Evolutionary conservation across 2,113 vertebrate genomes (phyloP).

Genomic region (Oreocharis arfaki): DNA sequence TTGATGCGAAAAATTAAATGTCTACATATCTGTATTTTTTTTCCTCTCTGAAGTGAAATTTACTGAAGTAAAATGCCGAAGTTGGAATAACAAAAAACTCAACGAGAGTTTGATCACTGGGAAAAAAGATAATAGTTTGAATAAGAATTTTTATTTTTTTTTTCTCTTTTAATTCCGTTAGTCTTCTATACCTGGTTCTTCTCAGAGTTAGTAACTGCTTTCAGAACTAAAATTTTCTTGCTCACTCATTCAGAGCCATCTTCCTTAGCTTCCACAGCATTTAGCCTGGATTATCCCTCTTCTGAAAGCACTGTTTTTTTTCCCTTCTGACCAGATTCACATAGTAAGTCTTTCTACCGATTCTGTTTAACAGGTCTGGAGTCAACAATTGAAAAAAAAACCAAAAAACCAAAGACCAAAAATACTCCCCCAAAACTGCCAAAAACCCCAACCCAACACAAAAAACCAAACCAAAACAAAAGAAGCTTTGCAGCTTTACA

Average conservation of each 20-base stretch:
- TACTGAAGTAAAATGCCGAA: not conserved
- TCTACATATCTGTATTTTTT: not conserved
- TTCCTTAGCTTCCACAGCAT: not conserved
- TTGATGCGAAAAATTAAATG: not conserved
- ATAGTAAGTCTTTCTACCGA: not conserved
- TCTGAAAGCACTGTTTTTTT: accelerated
- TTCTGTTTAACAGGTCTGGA: not conserved
- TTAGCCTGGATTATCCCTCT: not conserved
- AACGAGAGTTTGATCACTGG: not conserved
- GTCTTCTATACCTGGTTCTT: not conserved
- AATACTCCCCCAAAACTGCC: not conserved
- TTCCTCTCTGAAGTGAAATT: not conserved
- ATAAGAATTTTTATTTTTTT: not conserved
- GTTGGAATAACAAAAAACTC: not conserved
- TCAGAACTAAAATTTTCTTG: not conserved
- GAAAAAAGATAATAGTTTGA: not conserved
- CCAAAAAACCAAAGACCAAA: not conserved
- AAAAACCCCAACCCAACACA: not conserved
- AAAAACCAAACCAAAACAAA: not conserved
- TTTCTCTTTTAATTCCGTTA: not conserved
- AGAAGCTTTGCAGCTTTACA: not conserved
- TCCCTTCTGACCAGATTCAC: not conserved
- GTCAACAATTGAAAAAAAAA: not conserved
- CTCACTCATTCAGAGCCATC: not conserved
- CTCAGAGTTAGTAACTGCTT: not conserved